Evolutionary conservation across 2,888 invertebrate genomes (phyloP).

Genomic region (Cactoblastis cactorum): DNA sequence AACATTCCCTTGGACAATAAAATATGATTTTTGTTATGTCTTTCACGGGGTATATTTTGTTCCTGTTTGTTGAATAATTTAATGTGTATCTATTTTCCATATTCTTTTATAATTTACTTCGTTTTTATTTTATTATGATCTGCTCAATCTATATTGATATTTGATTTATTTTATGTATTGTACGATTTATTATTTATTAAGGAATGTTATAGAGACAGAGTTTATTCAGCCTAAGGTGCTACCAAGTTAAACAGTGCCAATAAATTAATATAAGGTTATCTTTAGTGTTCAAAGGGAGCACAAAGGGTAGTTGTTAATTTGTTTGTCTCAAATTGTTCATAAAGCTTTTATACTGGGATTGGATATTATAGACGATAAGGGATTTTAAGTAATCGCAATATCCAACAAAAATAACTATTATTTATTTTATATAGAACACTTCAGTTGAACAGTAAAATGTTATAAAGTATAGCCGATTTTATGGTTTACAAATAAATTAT

Average conservation of each 20-base stretch:
- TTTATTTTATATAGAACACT: background rate
- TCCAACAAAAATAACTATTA: background rate
- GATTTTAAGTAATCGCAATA: background rate
- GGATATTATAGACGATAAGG: constrained; percentile 9
- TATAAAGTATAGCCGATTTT: background rate
- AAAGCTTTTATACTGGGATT: constrained; percentile 15
- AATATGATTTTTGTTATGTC: constrained; percentile 44
- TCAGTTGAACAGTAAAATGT: background rate
- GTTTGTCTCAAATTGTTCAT: constrained; percentile 11
- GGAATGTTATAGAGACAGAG: background rate
- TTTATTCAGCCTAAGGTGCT: constrained; percentile 39
- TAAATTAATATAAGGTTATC: constrained; percentile 27
- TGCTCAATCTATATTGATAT: constrained; percentile 9
- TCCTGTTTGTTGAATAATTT: constrained; percentile 15
- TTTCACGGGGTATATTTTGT: constrained; percentile 37
- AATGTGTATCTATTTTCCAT: background rate
- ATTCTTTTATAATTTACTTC: background rate
- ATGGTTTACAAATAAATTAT: constrained; percentile 16
- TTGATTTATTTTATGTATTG: background rate
- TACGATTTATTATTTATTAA: background rate
- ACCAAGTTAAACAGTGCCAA: constrained; percentile 51
- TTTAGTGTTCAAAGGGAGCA: constrained; percentile 38
- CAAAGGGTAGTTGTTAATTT: constrained; percentile 30
- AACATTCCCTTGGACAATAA: constrained; percentile 57
- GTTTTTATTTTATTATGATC: background rate